Evolutionary conservation across 2,113 vertebrate species (phyloP), one percentile per base, ranked within the genome.

Genomic region (Calcarius ornatus): DNA sequence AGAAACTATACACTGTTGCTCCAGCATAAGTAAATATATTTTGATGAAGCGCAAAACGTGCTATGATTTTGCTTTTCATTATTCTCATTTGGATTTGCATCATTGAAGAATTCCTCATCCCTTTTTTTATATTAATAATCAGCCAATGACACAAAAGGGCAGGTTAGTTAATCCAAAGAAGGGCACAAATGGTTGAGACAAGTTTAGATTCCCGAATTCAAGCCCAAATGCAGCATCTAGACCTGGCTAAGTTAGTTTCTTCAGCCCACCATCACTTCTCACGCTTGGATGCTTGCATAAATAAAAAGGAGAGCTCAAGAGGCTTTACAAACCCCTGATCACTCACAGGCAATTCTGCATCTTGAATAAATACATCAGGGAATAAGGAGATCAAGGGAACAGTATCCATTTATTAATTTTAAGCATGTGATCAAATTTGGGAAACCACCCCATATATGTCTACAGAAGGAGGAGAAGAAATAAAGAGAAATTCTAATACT

Each of bases 401-500:
- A n/a, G 5, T 28, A 47, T 47, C 18, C 5, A 17, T 21, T 56
- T n/a, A 35, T 42, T 56, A 45, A n/a, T 47, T 87, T 54, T 63
- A 63, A 30, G 13, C 40, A n/a, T 1, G 2, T n/a, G 63, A 65
- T 47, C 11, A 10, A 71, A 2, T n/a, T 28, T 75, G 45, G 50
- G 31, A 79, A 79, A 35, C 7, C 15, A 31, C 10, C 3, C 14
- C 14, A 30, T 10, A 13, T 23, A 60, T 0, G 0, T 31, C 20
- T 60, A 54, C 61, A 59, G 17, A 64, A 63, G 20, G 33, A 11
- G 5, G 21, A 28, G 9, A 56, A 79, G 20, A 79, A 25, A 13
- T 27, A 60, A 75, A 68, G 27, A 59, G 17, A 70, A 40, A 28
- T 54, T 65, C 16, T 42, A 31, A 30, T 66, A 33, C 12, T 64